These are phyloP conservation scores for Gastrophysa polygoni DNA, from an alignment of 2,888 invertebrate species.

Conservation along the genomic window DNA sequence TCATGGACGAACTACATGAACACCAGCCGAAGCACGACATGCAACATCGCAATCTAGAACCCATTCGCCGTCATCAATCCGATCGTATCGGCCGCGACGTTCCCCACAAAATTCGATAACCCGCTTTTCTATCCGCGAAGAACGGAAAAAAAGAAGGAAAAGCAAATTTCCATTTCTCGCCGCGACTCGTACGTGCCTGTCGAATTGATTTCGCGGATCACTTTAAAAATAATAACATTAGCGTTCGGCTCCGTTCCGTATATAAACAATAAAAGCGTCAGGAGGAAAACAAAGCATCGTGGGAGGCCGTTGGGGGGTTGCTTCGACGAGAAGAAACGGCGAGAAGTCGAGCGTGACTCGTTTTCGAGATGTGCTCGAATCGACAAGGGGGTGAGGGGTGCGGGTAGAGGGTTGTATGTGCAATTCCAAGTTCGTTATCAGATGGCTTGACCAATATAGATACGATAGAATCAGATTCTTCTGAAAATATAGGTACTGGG, in stretches of 20 bases:
- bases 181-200: slow-evolving; percentile 28
- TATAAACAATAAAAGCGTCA: slow-evolving; percentile 53
- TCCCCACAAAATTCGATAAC: neutral
- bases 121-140: too few relatives aligned
- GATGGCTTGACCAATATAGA: neutral
- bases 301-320: slow-evolving; percentile 30
- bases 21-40: neutral
- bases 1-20: neutral
- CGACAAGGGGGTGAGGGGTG: neutral
- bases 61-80: neutral
- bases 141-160: neutral
- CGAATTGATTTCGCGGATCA: slow-evolving; percentile 45
- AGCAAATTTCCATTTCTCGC: slow-evolving; percentile 28
- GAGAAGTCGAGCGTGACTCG: slow-evolving; percentile 36
- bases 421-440: too few relatives aligned
- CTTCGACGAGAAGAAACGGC: slow-evolving; percentile 26
- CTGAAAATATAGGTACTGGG: too few relatives aligned
- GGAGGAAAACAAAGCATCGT: slow-evolving; percentile 36
- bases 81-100: neutral
- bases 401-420: too few relatives aligned
- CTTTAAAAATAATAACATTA: slow-evolving; percentile 55
- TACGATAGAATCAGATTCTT: too few relatives aligned
- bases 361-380: neutral
- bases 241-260: slow-evolving; percentile 49
- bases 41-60: neutral